These are phyloP conservation scores for Apantesis nais DNA, from an alignment of 2,888 invertebrate genomes.

Conservation along the genomic window DNA sequence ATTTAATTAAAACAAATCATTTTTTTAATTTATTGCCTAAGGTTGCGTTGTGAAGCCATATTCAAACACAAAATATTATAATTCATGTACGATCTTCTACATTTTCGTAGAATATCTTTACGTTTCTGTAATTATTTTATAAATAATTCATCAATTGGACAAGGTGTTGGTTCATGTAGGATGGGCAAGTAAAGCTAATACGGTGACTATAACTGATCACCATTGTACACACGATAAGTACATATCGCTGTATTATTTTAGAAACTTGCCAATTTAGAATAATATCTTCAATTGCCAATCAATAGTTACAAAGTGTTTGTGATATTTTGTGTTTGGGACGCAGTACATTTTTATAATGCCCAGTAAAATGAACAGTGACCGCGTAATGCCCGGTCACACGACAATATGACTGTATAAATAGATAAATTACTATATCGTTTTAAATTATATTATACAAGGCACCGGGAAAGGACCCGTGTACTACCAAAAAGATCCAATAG, in stretches of 20 bases:
- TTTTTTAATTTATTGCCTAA: constrained; percentile 78
- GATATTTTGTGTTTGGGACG: constrained; percentile 56
- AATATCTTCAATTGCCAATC: constrained; percentile 3
- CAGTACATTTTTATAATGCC: constrained; percentile 49
- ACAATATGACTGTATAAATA: constrained; percentile 75
- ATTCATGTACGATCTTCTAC: constrained; percentile 20
- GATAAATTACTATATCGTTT: constrained; percentile 75
- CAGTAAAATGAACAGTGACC: constrained; percentile 50
- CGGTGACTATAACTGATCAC: background rate
- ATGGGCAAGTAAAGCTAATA: background rate
- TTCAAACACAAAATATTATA: constrained; percentile 42
- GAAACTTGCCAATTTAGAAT: constrained; percentile 43
- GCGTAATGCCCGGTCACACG: constrained; percentile 49
- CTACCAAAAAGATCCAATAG: constrained; percentile 60
- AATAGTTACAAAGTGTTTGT: constrained; percentile 13
- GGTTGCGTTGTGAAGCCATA: constrained; percentile 55
- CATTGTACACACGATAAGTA: constrained; percentile 21
- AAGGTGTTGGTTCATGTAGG: background rate
- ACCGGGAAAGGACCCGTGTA: constrained; percentile 71
- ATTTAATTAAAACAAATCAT: constrained; percentile 71
- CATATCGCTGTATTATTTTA: constrained; percentile 53
- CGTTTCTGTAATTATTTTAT: background rate
- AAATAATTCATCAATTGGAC: background rate
- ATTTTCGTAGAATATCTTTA: constrained; percentile 19
- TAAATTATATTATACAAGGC: constrained; percentile 72